Conservation (phyloP, 2,113 vertebrate genomes). For the Promerops cafer region DNA sequence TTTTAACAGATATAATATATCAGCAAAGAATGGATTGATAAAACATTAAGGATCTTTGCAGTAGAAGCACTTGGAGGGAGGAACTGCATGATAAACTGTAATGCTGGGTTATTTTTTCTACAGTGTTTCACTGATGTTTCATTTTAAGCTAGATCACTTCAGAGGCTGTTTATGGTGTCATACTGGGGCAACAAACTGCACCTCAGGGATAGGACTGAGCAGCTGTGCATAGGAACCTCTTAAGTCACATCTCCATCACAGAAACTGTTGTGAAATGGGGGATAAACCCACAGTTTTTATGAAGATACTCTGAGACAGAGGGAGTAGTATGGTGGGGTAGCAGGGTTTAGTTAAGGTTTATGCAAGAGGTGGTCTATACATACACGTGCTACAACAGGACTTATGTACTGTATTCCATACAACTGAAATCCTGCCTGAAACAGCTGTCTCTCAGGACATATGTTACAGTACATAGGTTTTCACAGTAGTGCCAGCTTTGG, state of each 20-base stretch:
- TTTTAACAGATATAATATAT: neutral
- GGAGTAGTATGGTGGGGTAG: neutral
- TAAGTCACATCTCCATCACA: neutral
- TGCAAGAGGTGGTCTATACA: neutral
- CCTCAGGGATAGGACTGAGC: neutral
- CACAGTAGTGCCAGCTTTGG: neutral
- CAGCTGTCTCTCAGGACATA: neutral
- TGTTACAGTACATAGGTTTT: rapidly evolving
- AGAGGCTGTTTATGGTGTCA: neutral
- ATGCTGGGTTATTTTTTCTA: neutral
- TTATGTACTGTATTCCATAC: rapidly evolving
- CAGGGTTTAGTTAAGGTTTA: neutral
- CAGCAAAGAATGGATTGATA: neutral
- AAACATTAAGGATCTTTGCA: neutral
- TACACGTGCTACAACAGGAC: neutral
- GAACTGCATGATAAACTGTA: neutral
- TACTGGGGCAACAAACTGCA: neutral
- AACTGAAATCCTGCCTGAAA: neutral
- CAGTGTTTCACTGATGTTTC: neutral
- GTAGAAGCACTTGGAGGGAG: neutral
- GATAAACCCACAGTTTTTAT: neutral
- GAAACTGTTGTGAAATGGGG: neutral
- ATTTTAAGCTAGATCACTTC: neutral
- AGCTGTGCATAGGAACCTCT: neutral
- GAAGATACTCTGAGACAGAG: neutral